These are phyloP conservation scores for Drosophila buzzatii DNA, from an alignment of 2,888 invertebrate species.

Conservation along the genomic window DNA sequence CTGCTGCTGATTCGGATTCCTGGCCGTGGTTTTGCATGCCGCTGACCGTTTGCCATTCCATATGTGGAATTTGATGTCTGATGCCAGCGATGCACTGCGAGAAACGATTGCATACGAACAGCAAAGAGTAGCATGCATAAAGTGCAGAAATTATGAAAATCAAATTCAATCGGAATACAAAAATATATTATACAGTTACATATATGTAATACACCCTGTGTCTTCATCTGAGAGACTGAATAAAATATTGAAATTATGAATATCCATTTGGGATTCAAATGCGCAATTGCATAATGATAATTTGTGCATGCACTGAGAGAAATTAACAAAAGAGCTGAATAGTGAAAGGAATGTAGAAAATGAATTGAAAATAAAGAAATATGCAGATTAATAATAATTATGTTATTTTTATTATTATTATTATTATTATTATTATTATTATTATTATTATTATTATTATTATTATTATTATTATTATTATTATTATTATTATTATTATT, in stretches of 20 bases:
- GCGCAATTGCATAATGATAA: neutral
- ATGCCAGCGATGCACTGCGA: constrained; percentile 1
- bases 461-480: too few species aligned
- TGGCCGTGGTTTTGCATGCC: constrained; percentile 21
- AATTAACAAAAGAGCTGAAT: neutral
- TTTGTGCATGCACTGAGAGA: neutral
- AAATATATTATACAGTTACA: neutral
- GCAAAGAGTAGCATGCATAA: neutral
- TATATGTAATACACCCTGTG: neutral
- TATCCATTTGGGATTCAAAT: constrained; percentile 1
- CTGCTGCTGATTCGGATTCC: neutral
- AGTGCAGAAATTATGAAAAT: neutral
- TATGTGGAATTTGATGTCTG: constrained; percentile 3
- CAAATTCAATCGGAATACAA: neutral
- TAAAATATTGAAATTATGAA: neutral
- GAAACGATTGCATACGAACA: neutral
- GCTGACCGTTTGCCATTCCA: constrained; percentile 14
- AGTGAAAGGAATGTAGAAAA: neutral
- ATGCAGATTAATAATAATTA: too few species aligned
- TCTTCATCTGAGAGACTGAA: neutral
- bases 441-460: too few species aligned
- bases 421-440: too few species aligned
- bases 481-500: too few species aligned
- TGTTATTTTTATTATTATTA: too few species aligned
- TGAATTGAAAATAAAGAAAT: neutral